Conservation (phyloP, 2,888 invertebrate species). For the Dichetophora obliterata region DNA sequence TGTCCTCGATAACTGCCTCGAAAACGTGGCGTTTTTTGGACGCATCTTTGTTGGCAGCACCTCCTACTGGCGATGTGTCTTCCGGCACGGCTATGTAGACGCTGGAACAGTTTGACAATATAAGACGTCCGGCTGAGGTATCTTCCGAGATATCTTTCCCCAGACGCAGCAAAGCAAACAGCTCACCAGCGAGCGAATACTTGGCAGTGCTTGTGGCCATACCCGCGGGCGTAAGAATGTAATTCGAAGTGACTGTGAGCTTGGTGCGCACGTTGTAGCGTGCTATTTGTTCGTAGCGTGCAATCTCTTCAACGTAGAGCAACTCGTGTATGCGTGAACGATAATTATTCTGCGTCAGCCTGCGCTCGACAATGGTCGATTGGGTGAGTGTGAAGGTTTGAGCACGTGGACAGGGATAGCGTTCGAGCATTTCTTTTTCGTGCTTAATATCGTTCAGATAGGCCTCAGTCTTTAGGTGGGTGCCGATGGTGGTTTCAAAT, state of each 20-base stretch:
- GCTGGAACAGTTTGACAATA: slow-evolving; percentile 81
- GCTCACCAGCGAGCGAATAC: slow-evolving; percentile 81
- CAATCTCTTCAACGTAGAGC: slow-evolving; percentile 83
- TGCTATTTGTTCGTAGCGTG: slow-evolving; percentile 77
- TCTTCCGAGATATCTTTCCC: slow-evolving; percentile 85
- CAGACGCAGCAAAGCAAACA: slow-evolving; percentile 80
- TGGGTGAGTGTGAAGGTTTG: slow-evolving; percentile 78
- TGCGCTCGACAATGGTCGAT: slow-evolving; percentile 76
- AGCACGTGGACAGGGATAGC: slow-evolving; percentile 78
- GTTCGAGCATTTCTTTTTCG: slow-evolving; percentile 72
- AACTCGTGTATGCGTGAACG: slow-evolving; percentile 81
- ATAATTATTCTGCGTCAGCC: slow-evolving; percentile 79
- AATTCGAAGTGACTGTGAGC: slow-evolving; percentile 76
- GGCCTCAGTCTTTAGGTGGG: slow-evolving; percentile 70
- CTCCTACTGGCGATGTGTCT: slow-evolving; percentile 47
- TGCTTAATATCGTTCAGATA: slow-evolving; percentile 70
- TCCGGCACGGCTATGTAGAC: slow-evolving; percentile 74
- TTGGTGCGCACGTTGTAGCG: slow-evolving; percentile 78
- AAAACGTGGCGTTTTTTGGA: slow-evolving; percentile 73
- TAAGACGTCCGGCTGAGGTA: slow-evolving; percentile 83
- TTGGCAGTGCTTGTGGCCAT: slow-evolving; percentile 81
- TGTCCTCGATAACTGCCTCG: slow-evolving; percentile 84
- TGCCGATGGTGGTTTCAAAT: slow-evolving; percentile 73
- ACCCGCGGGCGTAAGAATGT: slow-evolving; percentile 78
- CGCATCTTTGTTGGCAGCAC: slow-evolving; percentile 5